phyloP scores from a whole-genome alignment of 1,140 invertebrate species.

The Agraylea sexmaculata region DNA sequence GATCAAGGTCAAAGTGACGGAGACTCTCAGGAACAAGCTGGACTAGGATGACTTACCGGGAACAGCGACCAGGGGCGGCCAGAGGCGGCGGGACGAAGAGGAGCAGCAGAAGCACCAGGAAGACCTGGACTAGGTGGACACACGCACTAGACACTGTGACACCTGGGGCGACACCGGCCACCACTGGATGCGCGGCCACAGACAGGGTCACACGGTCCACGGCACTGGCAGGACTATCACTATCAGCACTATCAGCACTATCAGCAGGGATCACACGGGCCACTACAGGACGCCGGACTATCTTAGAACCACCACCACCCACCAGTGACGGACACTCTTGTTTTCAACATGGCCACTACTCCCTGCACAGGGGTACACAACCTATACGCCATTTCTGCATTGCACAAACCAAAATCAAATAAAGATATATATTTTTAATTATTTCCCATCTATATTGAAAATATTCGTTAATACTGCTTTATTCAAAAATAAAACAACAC shows the following conservation, averaged over 20 bases:
- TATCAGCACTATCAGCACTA: not conserved
- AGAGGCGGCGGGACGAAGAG: no score
- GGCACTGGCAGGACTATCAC: no score
- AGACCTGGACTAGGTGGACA: no score
- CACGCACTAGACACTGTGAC: no score
- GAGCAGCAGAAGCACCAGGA: no score
- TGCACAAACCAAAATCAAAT: not conserved
- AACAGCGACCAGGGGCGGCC: not conserved
- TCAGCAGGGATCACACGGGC: not conserved
- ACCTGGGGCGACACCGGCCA: not conserved
- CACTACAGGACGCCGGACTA: not conserved
- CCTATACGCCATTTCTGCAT: slow-evolving; percentile 8
- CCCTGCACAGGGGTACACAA: not conserved
- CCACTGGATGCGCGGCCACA: not conserved
- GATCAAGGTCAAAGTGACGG: not conserved
- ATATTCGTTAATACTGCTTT: no score
- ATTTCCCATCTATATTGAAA: no score
- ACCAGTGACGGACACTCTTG: slow-evolving; percentile 15
- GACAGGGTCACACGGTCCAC: no score
- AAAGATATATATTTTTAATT: no score
- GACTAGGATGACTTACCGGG: no score
- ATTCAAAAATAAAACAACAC: no score
- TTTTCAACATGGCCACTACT: slow-evolving; percentile 18
- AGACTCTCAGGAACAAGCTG: no score
- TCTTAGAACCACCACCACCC: not conserved